phyloP scores from a whole-genome alignment of 2,888 invertebrate species.

The Entomobrya proxima region DNA sequence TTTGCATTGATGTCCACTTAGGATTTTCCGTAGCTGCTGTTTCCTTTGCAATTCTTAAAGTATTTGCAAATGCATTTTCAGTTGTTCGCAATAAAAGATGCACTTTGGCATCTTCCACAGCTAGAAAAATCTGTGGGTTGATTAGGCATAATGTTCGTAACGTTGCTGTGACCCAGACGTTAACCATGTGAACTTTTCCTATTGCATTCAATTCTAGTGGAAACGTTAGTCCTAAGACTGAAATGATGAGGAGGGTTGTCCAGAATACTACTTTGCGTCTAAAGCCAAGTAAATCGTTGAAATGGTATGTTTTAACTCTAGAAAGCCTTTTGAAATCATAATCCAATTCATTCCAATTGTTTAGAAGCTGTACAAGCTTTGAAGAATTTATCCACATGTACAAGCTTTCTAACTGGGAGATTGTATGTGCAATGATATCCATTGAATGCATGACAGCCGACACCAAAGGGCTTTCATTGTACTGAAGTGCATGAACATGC shows the following conservation, averaged over 20 bases:
- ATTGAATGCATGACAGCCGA: neutral
- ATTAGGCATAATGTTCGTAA: neutral
- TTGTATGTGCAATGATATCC: neutral
- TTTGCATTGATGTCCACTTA: neutral
- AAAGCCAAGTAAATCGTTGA: neutral
- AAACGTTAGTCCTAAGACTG: no score
- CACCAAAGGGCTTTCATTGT: neutral
- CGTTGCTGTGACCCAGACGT: neutral
- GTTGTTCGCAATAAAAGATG: neutral
- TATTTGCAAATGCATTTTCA: slow-evolving; percentile 22
- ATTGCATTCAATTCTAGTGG: neutral
- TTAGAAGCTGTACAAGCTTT: neutral
- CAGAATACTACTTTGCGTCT: neutral
- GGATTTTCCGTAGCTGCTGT: neutral
- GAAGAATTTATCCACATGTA: neutral
- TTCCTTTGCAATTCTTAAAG: neutral
- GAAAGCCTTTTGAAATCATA: neutral
- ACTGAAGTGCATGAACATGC: neutral
- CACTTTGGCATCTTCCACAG: slow-evolving; percentile 5
- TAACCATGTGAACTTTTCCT: no score
- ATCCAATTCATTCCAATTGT: slow-evolving; percentile 23
- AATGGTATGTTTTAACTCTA: neutral
- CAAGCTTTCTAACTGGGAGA: neutral
- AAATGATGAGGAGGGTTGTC: neutral
- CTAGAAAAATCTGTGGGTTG: neutral